These are phyloP conservation scores for Synergus umbraculus DNA, from an alignment of 2,888 invertebrate genomes.

Conservation along the genomic window DNA sequence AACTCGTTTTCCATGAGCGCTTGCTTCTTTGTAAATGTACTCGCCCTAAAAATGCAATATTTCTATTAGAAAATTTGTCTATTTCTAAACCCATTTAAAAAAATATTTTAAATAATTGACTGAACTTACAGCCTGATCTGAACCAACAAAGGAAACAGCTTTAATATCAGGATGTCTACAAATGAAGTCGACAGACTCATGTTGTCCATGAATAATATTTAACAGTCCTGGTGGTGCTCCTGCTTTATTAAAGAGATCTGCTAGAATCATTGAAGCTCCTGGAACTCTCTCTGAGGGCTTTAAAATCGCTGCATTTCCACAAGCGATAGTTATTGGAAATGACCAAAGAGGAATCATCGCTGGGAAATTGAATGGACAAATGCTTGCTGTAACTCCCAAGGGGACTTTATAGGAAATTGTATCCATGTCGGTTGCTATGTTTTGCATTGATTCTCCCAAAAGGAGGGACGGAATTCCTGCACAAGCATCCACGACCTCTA, in stretches of 20 bases:
- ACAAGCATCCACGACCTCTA: conserved; percentile 98
- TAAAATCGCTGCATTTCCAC: conserved; percentile 96
- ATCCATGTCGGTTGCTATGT: conserved; percentile 97
- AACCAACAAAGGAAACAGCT: conserved; percentile 99
- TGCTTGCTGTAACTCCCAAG: conserved; percentile 95
- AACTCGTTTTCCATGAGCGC: conserved; percentile 93
- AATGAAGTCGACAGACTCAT: conserved; percentile 97
- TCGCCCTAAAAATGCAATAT: conserved; percentile 81
- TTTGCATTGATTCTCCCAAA: conserved; percentile 93
- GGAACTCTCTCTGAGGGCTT: conserved; percentile 99
- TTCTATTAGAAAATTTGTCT: not conserved
- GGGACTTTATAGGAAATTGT: conserved; percentile 94
- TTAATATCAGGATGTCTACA: conserved; percentile 97
- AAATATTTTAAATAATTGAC: not conserved
- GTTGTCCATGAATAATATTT: conserved; percentile 97
- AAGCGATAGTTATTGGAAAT: conserved; percentile 90
- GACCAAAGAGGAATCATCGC: conserved; percentile 99
- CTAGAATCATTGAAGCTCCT: conserved; percentile 96
- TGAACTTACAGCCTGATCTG: conserved; percentile 90
- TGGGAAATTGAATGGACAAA: conserved; percentile 99
- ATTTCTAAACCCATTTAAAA: no score
- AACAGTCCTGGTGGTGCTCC: conserved; percentile 98
- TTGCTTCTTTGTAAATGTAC: conserved; percentile 93
- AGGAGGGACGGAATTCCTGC: conserved; percentile 95
- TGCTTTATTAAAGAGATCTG: conserved; percentile 94